Conservation (phyloP, 2,113 vertebrate species). For the Oreochromis niloticus region DNA sequence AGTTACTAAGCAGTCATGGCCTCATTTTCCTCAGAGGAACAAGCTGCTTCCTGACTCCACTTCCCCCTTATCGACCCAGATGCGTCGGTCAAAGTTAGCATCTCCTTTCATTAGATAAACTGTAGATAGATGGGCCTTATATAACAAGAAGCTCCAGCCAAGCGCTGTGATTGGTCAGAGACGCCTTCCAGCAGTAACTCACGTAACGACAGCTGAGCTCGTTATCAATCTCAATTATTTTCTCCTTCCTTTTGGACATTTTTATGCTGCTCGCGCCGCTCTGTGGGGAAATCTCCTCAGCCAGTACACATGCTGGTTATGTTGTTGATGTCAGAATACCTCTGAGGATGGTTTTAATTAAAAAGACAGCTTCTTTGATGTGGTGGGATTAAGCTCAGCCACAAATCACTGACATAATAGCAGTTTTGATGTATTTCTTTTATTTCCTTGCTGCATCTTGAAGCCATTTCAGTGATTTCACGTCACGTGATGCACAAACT, state of each 20-base stretch:
- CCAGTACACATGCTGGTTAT: neutral
- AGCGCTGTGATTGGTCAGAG: neutral
- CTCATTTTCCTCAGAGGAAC: conserved; percentile 42
- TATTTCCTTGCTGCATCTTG: neutral
- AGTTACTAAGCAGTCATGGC: conserved; percentile 8
- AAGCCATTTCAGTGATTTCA: neutral
- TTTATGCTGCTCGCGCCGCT: neutral
- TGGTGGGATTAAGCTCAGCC: neutral
- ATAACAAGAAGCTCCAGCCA: neutral
- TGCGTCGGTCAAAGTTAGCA: conserved; percentile 11
- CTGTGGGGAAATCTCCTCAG: neutral
- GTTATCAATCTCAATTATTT: neutral
- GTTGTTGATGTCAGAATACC: neutral
- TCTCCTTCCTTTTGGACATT: neutral
- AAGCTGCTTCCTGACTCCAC: conserved; percentile 60
- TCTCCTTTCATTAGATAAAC: neutral
- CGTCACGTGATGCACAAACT: neutral
- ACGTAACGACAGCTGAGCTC: neutral
- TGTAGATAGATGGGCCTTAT: neutral
- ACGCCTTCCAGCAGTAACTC: neutral
- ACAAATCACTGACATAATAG: neutral
- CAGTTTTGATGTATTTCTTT: neutral
- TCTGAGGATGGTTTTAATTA: neutral
- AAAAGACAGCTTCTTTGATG: neutral
- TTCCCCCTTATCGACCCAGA: conserved; percentile 29